Evolutionary conservation across 2,113 vertebrate species (phyloP), one percentile per base, ranked within the genome.

Genomic region (Eulacestoma nigropectus): DNA sequence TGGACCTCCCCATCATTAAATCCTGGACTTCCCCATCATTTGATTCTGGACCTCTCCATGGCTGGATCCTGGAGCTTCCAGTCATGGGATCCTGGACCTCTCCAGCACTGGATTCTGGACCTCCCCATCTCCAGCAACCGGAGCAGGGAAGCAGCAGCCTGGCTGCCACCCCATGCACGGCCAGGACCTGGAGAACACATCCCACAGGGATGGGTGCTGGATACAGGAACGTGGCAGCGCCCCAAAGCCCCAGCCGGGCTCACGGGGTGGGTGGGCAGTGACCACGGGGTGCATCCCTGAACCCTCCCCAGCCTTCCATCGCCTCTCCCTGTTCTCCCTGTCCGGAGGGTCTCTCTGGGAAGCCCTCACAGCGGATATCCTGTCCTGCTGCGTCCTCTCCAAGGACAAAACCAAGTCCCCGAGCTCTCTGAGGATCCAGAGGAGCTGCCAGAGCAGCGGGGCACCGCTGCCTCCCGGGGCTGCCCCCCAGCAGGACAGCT

Each of bases 91-190:
- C 42, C n/a, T 18, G n/a, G n/a, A 60, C 25, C 65, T 20, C 65
- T 27, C 52, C n/a, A 50, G 11, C 0, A 0, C 9, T 50, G 50
- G 25, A 16, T 50, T 13, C 21, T 19, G n/a, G 21, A 25, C 8
- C 22, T 75, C 9, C 59, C 33, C 33, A 11, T 30, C 19, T 47
- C 55, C 81, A 81, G 23, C 33, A 70, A 1, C 19, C 3, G 6
- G 42, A 75, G 27, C 4, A 1, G 29, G 56, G 30, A 42, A 57
- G 35, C 27, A 41, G 25, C 19, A 60, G 56, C 64, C 32, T 13
- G 12, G 0, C 15, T 3, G 4, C 21, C 27, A 10, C 17, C 55
- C n/a, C 4, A 0, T 7, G 11, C 11, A 0, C 1, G 4, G 18
- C n/a, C 70, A 47, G 52, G 20, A 35, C 20, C 11, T 0, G 1